Evolutionary conservation across 2,888 invertebrate genomes (phyloP).

Genomic region (Deroplatys truncata): DNA sequence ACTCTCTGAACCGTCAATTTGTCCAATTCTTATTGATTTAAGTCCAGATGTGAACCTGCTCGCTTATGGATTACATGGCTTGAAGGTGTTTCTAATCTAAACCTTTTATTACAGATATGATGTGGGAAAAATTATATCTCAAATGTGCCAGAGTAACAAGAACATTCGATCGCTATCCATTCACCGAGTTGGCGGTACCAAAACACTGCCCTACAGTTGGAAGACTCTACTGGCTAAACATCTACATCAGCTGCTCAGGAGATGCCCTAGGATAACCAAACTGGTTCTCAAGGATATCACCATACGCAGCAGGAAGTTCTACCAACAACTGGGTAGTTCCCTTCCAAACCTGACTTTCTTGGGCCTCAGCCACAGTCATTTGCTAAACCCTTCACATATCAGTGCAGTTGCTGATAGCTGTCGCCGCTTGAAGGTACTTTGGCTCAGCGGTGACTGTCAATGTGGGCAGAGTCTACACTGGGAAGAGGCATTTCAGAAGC

Average conservation of each 20-base stretch:
- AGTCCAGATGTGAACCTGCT: no score
- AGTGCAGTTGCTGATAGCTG: neutral
- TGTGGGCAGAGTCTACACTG: neutral
- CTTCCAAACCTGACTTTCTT: neutral
- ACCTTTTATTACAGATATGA: neutral
- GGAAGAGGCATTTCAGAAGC: neutral
- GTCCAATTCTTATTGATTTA: no score
- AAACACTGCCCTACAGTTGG: neutral
- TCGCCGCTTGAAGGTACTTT: neutral
- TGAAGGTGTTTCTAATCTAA: neutral
- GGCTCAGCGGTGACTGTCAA: neutral
- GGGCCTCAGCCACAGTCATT: neutral
- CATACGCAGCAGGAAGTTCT: conserved; percentile 1
- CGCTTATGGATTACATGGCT: no score
- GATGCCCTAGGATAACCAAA: neutral
- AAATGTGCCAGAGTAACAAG: neutral
- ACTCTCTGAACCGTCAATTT: no score
- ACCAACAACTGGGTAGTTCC: neutral
- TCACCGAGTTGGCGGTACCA: neutral
- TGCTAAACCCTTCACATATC: neutral
- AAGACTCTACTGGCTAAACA: neutral
- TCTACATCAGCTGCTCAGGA: neutral
- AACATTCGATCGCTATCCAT: neutral
- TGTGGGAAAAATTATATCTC: neutral
- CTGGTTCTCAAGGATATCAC: neutral